Base-by-base conservation (phyloP, 2,888 invertebrate genomes). In the Chloroclystis v-ata region DNA sequence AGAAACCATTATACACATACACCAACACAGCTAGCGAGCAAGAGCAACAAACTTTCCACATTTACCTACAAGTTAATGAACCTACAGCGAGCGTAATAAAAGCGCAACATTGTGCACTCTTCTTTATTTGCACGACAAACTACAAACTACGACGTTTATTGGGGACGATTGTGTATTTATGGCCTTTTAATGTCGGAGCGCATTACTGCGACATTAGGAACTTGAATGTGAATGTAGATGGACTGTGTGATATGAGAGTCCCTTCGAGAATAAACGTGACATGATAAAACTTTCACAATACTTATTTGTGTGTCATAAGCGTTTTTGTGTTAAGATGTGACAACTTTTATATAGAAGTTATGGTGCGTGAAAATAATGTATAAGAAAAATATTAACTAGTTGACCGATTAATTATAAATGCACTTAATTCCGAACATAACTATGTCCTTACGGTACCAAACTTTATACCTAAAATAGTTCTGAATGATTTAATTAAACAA, bases 111-210 rank as follows among this genome's bases (percentile, higher is more conserved):
- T 49, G 46, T 50, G 26, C 44, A 41, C 26, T 49, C 45, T 44
- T 41, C 44, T 49, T 41, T 49, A 45, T 42, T 44, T 32, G 37
- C 44, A 38, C 49, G 49, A 49, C 47, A 41, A 47, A 44, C 50
- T 57, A 51, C 58, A 43, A 52, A 52, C 55, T 6, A 26, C 40
- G 59, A 60, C 61, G 45, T 83, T 84, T 83, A 82, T 81, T 75
- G 78, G 78, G 74, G 50, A 75, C 75, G 76, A 78, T 78, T 70
- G 73, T 71, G 75, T 83, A 85, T 85, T 86, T 86, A 82, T 85
- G 80, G 75, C 60, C 69, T 82, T 83, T 85, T 86, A 86, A 85
- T 85, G 86, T 79, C 70, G 52, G 65, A 59, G 73, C 76, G 80
- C 85, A 85, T 86, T 86, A 86, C 77, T 69, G 47, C 57, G 62